Conservation (phyloP, 2,113 vertebrate species). For the Ochotona curzoniae region DNA sequence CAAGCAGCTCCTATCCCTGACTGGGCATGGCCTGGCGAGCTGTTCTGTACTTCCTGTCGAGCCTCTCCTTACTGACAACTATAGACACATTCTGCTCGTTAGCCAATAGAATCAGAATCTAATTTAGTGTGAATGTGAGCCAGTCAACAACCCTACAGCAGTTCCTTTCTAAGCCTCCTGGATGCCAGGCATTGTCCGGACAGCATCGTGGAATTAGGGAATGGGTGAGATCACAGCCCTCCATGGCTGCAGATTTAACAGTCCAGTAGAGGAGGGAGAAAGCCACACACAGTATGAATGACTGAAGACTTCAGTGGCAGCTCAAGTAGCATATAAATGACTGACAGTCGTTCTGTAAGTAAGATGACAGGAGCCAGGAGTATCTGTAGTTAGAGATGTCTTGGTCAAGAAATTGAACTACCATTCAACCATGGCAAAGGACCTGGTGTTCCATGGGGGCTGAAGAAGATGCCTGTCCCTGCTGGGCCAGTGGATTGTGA, state of each 20-base stretch:
- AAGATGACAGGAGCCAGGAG: not conserved
- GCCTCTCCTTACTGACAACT: conserved; percentile 41
- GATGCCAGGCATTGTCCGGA: not conserved
- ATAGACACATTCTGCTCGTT: conserved; percentile 38
- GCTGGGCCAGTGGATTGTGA: not conserved
- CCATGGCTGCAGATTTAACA: not conserved
- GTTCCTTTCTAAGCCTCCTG: not conserved
- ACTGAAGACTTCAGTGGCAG: conserved; percentile 12
- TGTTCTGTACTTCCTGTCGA: conserved; percentile 41
- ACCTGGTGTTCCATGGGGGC: not conserved
- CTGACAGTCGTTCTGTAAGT: not conserved
- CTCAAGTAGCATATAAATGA: not conserved
- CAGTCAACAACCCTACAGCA: conserved; percentile 15
- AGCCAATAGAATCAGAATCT: conserved; percentile 14
- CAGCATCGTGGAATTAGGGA: conserved; percentile 23
- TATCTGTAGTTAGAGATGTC: not conserved
- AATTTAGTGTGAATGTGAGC: conserved; percentile 38
- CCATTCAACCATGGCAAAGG: not conserved
- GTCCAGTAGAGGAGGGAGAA: not conserved
- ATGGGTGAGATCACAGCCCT: not conserved
- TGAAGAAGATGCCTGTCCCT: not conserved
- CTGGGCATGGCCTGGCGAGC: not conserved
- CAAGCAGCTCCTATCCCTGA: not conserved
- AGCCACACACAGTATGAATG: conserved; percentile 27
- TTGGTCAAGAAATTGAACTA: not conserved